A percentile compares a stretch with the other conserved stretches of the same genome.
phyloP scores from a whole-genome alignment of 2,797 vertebrate genomes.

The Semaprochilodus insignis region DNA sequence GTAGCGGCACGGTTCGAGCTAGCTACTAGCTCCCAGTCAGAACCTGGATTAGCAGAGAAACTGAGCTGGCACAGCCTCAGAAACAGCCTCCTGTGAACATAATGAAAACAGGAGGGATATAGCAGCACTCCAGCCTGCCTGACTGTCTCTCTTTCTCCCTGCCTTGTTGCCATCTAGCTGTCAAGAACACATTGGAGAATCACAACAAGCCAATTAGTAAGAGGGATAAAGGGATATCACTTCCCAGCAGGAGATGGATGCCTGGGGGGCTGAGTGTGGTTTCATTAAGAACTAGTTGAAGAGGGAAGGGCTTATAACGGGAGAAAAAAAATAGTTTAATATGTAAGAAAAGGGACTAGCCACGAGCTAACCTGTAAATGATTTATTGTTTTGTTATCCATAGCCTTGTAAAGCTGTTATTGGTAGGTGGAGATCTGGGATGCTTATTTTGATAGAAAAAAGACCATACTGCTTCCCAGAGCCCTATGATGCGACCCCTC shows the following conservation, averaged over 20 bases:
- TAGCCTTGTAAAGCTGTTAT: no score
- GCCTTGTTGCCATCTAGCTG: not conserved
- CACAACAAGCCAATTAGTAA: conserved; percentile 24
- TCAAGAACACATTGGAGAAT: conserved; percentile 14
- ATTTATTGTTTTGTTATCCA: not conserved
- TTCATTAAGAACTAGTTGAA: not conserved
- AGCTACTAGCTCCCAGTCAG: conserved; percentile 21
- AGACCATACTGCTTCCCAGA: no score
- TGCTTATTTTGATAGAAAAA: no score
- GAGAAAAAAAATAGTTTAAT: not conserved
- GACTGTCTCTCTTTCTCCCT: not conserved
- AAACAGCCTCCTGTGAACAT: conserved; percentile 11
- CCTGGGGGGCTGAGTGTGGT: not conserved
- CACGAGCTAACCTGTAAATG: not conserved
- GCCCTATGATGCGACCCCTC: no score
- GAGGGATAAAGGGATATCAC: not conserved
- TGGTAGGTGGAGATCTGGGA: no score
- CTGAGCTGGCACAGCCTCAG: conserved; percentile 13
- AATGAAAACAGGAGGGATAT: conserved; percentile 19
- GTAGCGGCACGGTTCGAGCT: conserved; percentile 31
- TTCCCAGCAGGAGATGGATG: not conserved
- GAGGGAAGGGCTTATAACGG: not conserved
- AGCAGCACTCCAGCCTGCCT: not conserved
- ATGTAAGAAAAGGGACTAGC: not conserved
- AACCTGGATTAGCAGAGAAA: conserved; percentile 2